Evolutionary conservation across 2,113 vertebrate genomes (phyloP).

Genomic region (Herpailurus yagouaroundi): DNA sequence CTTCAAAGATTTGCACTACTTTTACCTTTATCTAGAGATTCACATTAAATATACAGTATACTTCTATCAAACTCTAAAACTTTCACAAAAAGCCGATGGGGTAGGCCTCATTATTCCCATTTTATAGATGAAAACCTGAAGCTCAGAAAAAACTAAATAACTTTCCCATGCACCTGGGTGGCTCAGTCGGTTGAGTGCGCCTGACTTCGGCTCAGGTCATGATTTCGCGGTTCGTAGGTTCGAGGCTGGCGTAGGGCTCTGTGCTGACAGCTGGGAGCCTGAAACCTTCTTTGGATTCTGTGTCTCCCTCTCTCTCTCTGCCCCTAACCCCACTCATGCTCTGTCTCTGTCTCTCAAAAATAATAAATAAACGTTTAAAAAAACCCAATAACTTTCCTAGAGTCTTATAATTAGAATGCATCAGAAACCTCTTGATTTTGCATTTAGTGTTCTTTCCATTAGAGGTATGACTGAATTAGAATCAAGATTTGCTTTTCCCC

Average conservation of each 20-base stretch:
- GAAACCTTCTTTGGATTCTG: too few relatives aligned
- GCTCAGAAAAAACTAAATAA: background rate
- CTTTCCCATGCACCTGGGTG: too few relatives aligned
- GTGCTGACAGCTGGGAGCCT: too few relatives aligned
- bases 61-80: background rate
- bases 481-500: background rate
- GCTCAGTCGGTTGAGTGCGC: too few relatives aligned
- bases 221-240: too few relatives aligned
- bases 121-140: background rate
- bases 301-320: too few relatives aligned
- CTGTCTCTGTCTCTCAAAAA: too few relatives aligned
- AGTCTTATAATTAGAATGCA: background rate
- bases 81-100: background rate
- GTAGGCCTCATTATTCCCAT: background rate
- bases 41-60: background rate
- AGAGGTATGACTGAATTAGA: background rate
- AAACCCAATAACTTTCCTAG: background rate
- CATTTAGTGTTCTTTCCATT: background rate
- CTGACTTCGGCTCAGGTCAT: too few relatives aligned
- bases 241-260: too few relatives aligned
- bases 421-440: background rate
- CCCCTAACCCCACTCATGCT: too few relatives aligned
- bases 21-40: background rate
- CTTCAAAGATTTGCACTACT: background rate
- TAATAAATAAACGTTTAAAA: too few relatives aligned